phyloP scores from a whole-genome alignment of 1,140 invertebrate genomes.

The Pemphigus obesinymphae region DNA sequence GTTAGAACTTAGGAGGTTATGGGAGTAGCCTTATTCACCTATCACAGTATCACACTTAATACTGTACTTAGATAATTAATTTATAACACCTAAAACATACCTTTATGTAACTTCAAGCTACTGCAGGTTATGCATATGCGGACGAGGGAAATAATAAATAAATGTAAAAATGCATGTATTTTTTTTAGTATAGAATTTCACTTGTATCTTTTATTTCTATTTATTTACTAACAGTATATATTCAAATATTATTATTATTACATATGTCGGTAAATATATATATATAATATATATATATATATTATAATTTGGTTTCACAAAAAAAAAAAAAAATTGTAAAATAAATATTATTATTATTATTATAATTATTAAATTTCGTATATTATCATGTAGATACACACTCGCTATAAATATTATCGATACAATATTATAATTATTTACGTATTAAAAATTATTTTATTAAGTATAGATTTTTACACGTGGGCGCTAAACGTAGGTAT shows the following conservation, averaged over 20 bases:
- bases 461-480: conserved; percentile 24
- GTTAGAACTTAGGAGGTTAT: no score
- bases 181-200: conserved; percentile 27
- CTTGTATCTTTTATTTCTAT: conserved; percentile 31
- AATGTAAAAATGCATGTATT: background rate
- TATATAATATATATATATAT: background rate
- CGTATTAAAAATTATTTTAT: conserved; percentile 24
- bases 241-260: conserved; percentile 22
- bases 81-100: no score
- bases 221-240: conserved; percentile 22
- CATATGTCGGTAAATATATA: conserved; percentile 18
- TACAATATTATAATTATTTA: conserved; percentile 9
- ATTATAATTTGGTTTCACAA: conserved; percentile 21
- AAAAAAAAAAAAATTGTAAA: background rate
- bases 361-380: conserved; percentile 13
- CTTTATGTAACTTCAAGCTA: no score
- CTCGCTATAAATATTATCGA: conserved; percentile 17
- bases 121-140: no score
- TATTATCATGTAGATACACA: background rate
- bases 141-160: background rate
- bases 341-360: conserved; percentile 28
- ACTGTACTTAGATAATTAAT: no score
- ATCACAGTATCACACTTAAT: no score
- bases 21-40: no score
- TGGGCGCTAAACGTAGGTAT: background rate